phyloP scores from a whole-genome alignment of 2,888 invertebrate genomes.

The Brenthis hecate region DNA sequence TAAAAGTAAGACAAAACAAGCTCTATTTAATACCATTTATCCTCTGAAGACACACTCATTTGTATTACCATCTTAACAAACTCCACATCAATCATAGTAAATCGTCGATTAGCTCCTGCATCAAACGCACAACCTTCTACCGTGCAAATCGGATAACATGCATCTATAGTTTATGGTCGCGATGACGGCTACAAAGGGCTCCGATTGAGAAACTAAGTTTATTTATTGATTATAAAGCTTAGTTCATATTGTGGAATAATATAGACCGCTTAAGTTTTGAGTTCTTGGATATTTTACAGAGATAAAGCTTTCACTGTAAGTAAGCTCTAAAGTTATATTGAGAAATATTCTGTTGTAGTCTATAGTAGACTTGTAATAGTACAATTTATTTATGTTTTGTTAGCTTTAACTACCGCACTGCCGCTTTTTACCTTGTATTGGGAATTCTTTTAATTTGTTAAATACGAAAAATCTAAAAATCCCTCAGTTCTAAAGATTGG shows the following conservation, averaged over 20 bases:
- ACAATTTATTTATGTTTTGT: too few relatives aligned
- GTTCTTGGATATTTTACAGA: constrained; percentile 2
- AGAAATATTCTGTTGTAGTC: too few relatives aligned
- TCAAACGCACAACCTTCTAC: not conserved
- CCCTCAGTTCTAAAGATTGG: too few relatives aligned
- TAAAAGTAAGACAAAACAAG: not conserved
- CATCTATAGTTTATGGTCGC: not conserved
- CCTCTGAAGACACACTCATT: too few relatives aligned
- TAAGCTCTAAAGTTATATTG: not conserved
- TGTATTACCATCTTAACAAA: too few relatives aligned
- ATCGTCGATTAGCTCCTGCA: not conserved
- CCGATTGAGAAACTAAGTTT: constrained; percentile 19
- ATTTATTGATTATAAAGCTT: constrained; percentile 16
- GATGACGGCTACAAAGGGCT: constrained; percentile 1
- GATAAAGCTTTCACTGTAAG: constrained; percentile 3
- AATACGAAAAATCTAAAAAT: too few relatives aligned
- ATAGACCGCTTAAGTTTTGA: not conserved
- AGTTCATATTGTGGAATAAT: not conserved
- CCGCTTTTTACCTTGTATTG: too few relatives aligned
- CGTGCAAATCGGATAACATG: constrained; percentile 6
- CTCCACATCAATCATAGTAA: constrained; percentile 1
- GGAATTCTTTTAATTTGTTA: too few relatives aligned
- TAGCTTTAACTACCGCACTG: too few relatives aligned
- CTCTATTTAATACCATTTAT: not conserved
- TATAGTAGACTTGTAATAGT: too few relatives aligned